Evolutionary conservation across 2,797 vertebrate genomes (phyloP).

Genomic region (Myotis pilosus): DNA sequence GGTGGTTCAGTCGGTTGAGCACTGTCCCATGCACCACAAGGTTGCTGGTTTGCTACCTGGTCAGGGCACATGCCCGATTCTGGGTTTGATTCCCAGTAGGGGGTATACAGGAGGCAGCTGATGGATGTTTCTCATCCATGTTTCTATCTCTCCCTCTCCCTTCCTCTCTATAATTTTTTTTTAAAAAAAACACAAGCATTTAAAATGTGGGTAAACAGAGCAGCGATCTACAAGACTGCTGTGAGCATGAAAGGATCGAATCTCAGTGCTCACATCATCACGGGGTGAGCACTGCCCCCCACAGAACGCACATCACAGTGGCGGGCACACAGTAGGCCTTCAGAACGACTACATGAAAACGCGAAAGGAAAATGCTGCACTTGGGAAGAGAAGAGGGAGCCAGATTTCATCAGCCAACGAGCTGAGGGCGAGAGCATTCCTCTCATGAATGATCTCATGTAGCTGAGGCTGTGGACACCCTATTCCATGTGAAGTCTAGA

Average conservation of each 20-base stretch:
- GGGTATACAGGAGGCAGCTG: too few species aligned
- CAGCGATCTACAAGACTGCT: not conserved
- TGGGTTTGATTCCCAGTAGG: too few species aligned
- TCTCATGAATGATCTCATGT: not conserved
- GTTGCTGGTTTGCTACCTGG: too few species aligned
- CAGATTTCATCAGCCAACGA: not conserved
- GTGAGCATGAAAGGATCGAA: not conserved
- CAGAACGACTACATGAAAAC: not conserved
- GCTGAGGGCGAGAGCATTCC: not conserved
- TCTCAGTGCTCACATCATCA: not conserved
- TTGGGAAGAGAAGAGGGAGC: not conserved
- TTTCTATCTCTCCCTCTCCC: too few species aligned
- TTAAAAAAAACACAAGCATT: too few species aligned
- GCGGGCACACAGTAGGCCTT: not conserved
- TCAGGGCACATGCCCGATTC: too few species aligned
- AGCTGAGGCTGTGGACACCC: too few species aligned
- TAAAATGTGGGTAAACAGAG: not conserved
- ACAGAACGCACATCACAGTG: not conserved
- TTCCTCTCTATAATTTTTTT: too few species aligned
- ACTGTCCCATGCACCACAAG: too few species aligned
- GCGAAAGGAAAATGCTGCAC: not conserved
- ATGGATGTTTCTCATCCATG: too few species aligned
- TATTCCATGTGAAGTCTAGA: not conserved
- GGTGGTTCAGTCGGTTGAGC: too few species aligned
- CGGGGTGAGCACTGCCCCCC: fast-evolving